Evolutionary conservation across 2,797 vertebrate genomes (phyloP).

Genomic region (Carapus acus): DNA sequence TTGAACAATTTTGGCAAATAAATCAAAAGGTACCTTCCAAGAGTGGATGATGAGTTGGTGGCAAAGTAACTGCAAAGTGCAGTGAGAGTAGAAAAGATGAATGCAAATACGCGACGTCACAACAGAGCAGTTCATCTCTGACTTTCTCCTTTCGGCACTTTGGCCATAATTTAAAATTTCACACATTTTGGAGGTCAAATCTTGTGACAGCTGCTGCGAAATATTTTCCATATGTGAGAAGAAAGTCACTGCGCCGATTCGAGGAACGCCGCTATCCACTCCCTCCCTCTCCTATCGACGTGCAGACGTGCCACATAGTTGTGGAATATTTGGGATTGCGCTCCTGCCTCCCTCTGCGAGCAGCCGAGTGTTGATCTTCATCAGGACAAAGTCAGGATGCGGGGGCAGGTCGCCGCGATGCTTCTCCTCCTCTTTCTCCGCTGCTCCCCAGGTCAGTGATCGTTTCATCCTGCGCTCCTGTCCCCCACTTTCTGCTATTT

Average conservation of each 20-base stretch:
- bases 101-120: no score
- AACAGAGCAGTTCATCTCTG: no score
- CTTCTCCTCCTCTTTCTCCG: slow-evolving; percentile 48
- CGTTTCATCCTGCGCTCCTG: neutral
- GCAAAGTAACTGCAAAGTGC: no score
- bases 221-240: slow-evolving; percentile 74
- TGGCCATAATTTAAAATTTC: no score
- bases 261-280: slow-evolving; percentile 44
- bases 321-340: slow-evolving; percentile 26
- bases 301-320: no score
- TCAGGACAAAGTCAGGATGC: slow-evolving; percentile 53
- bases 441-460: slow-evolving; percentile 63
- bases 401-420: slow-evolving; percentile 43
- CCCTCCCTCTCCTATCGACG: slow-evolving; percentile 15
- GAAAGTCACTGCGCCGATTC: slow-evolving; percentile 50
- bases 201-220: slow-evolving; percentile 65
- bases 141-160: no score
- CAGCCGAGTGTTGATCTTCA: neutral
- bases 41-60: no score
- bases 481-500: slow-evolving; percentile 7
- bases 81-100: no score
- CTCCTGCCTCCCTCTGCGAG: slow-evolving; percentile 9
- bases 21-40: no score
- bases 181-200: no score
- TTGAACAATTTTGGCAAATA: no score